Conservation (phyloP, 2,797 vertebrate genomes). For the Takifugu rubripes region DNA sequence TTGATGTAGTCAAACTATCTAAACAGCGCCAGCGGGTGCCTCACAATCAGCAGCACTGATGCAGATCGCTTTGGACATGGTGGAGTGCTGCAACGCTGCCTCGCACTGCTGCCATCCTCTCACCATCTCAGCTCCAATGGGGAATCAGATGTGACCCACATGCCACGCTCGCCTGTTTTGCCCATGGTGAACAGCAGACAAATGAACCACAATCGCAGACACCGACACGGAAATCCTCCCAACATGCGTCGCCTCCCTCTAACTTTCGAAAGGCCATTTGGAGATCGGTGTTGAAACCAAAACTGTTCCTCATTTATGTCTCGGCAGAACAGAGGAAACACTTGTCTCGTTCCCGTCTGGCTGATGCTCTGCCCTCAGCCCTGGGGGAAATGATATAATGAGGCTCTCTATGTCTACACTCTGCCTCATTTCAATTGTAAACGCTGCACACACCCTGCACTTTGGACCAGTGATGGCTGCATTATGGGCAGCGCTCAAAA, state of each 20-base stretch:
- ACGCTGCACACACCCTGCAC: slow-evolving; percentile 67
- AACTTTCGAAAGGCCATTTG: slow-evolving; percentile 48
- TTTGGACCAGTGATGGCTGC: slow-evolving; percentile 74
- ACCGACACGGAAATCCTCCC: slow-evolving; percentile 41
- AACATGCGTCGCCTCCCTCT: slow-evolving; percentile 15
- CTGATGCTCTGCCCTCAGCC: slow-evolving; percentile 64
- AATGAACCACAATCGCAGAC: slow-evolving; percentile 56
- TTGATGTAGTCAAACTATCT: slow-evolving; percentile 80
- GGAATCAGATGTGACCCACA: slow-evolving; percentile 72
- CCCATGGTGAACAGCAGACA: slow-evolving; percentile 67
- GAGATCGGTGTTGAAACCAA: slow-evolving; percentile 57
- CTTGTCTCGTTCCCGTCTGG: slow-evolving; percentile 48
- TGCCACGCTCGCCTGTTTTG: slow-evolving; percentile 63
- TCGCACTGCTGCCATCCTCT: slow-evolving; percentile 67
- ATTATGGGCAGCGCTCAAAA: slow-evolving; percentile 69
- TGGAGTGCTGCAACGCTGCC: slow-evolving; percentile 59
- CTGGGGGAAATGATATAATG: slow-evolving; percentile 76
- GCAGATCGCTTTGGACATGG: slow-evolving; percentile 73
- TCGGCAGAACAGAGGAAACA: slow-evolving; percentile 48
- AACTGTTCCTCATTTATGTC: slow-evolving; percentile 49
- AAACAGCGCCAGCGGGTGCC: slow-evolving; percentile 77
- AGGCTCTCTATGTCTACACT: slow-evolving; percentile 71
- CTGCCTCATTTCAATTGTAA: slow-evolving; percentile 80
- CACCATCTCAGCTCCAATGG: slow-evolving; percentile 56
- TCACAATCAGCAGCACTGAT: slow-evolving; percentile 70